Evolutionary conservation across 2,113 vertebrate species (phyloP).

Genomic region (Dermatemys mawii): DNA sequence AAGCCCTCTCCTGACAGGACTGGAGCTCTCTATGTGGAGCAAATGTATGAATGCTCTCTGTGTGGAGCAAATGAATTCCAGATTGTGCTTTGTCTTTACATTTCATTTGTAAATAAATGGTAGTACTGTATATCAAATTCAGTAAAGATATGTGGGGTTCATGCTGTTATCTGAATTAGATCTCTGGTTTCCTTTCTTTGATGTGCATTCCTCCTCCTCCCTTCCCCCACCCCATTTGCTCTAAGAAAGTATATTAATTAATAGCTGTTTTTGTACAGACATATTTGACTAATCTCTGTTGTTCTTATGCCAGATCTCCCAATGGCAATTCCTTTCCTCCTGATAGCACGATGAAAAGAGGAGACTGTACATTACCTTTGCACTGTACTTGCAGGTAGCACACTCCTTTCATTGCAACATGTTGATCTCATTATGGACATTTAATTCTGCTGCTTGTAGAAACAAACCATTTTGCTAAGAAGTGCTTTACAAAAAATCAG

Average conservation of each 20-base stretch:
- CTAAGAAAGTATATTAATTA: not conserved
- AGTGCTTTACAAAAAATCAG: not conserved
- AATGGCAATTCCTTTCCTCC: not conserved
- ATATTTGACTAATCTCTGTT: rapidly evolving
- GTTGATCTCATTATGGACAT: not conserved
- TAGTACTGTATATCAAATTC: not conserved
- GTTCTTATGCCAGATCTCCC: not conserved
- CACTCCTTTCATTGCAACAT: rapidly evolving
- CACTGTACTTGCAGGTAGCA: not conserved
- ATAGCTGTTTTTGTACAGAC: not conserved
- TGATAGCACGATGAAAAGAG: not conserved
- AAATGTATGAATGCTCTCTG: too few species aligned
- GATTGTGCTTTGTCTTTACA: not conserved
- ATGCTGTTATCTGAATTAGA: not conserved
- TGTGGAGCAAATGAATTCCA: not conserved
- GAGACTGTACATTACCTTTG: rapidly evolving
- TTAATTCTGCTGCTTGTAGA: not conserved
- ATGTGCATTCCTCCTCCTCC: too few species aligned
- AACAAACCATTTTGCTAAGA: not conserved
- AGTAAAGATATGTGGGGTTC: not conserved
- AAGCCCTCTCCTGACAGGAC: not conserved
- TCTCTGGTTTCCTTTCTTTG: not conserved
- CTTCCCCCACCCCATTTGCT: not conserved
- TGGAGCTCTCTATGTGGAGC: not conserved
- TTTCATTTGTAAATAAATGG: not conserved